Conservation (phyloP, 2,888 invertebrate species). For the Troides aeacus region DNA sequence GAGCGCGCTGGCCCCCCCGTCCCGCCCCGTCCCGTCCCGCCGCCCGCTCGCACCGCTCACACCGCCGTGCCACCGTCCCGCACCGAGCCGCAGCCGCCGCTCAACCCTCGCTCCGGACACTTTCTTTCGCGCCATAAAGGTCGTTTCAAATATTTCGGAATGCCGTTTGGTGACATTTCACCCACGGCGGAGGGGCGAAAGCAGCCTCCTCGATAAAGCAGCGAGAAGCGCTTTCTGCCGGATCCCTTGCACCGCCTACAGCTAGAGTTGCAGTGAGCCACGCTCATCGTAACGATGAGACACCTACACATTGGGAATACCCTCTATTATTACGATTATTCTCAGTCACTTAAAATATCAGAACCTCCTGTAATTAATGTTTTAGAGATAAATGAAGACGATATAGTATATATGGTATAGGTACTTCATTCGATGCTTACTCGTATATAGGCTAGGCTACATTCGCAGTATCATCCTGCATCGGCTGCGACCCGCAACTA, state of each 20-base stretch:
- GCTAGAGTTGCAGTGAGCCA: conserved; percentile 5
- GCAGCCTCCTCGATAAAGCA: conserved; percentile 66
- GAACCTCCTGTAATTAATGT: background rate
- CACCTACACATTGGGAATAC: conserved; percentile 36
- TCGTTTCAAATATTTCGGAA: conserved; percentile 81
- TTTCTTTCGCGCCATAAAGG: conserved; percentile 81
- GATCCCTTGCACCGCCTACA: conserved; percentile 23
- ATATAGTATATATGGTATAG: too few relatives aligned
- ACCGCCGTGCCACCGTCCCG: conserved; percentile 15
- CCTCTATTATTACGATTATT: conserved; percentile 35
- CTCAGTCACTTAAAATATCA: background rate
- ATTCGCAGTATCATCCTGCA: conserved; percentile 25
- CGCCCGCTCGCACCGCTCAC: conserved; percentile 32
- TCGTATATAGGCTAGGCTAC: background rate
- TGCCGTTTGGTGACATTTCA: conserved; percentile 79
- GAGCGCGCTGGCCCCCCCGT: conserved; percentile 61
- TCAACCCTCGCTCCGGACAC: conserved; percentile 49
- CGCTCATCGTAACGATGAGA: conserved; percentile 20
- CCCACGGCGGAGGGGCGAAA: conserved; percentile 64
- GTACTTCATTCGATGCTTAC: background rate
- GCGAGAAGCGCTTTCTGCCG: conserved; percentile 48
- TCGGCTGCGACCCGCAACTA: conserved; percentile 38
- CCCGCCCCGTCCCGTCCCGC: conserved; percentile 33
- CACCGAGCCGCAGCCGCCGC: conserved; percentile 42
- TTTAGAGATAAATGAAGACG: too few relatives aligned